phyloP scores from a whole-genome alignment of 2,113 vertebrate genomes.

The human (Homo sapiens) region GRCh38 chr18:77303501-77304000 shows the following conservation, averaged over 20 bases:
- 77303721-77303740: background rate
- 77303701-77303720: background rate
- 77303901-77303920: background rate
- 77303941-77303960: background rate
- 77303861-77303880: background rate
- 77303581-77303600: no score
- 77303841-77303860: background rate
- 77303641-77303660: background rate
- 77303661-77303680: no score
- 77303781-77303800: background rate
- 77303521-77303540: no score
- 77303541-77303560: no score
- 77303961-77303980: background rate
- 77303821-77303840: background rate
- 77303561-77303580: no score
- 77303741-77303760: no score
- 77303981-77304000: background rate
- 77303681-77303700: no score
- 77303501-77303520: no score
- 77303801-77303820: no score
- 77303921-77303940: background rate
- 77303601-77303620: background rate
- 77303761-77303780: no score
- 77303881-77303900: background rate
- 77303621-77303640: accelerated